Conservation (phyloP, 2,888 invertebrate genomes). For the Venusia cambrica region DNA sequence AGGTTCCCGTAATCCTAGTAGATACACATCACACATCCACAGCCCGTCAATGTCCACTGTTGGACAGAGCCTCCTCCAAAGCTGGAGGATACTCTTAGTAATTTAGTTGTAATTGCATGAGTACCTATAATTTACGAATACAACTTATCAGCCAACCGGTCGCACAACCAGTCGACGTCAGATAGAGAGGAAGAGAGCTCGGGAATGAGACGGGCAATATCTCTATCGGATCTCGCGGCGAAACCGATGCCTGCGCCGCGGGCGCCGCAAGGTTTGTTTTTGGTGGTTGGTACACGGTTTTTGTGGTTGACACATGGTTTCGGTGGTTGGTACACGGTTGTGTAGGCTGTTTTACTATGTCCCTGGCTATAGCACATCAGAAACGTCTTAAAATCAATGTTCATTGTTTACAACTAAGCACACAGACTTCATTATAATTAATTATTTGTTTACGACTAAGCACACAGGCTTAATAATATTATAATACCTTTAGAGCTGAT, state of each 20-base stretch:
- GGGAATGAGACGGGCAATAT: slow-evolving; percentile 89
- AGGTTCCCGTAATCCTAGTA: too few species aligned
- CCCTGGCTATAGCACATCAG: slow-evolving; percentile 1
- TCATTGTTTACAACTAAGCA: slow-evolving; percentile 6
- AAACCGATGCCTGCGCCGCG: slow-evolving; percentile 83
- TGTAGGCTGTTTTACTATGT: slow-evolving; percentile 8
- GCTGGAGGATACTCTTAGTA: too few species aligned
- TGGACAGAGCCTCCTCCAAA: too few species aligned
- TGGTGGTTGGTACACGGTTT: slow-evolving; percentile 4
- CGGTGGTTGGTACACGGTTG: slow-evolving; percentile 5
- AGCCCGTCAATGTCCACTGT: too few species aligned
- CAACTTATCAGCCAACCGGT: slow-evolving; percentile 50
- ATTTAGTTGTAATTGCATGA: slow-evolving; percentile 19
- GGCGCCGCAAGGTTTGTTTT: slow-evolving; percentile 80
- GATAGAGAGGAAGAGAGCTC: slow-evolving; percentile 65
- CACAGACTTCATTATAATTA: slow-evolving; percentile 4
- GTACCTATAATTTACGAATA: slow-evolving; percentile 4
- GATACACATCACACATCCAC: too few species aligned
- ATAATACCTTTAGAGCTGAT: too few species aligned
- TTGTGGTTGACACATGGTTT: slow-evolving; percentile 10
- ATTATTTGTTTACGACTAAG: too few species aligned
- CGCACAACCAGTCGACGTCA: slow-evolving; percentile 50
- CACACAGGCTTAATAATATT: too few species aligned
- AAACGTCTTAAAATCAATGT: too few species aligned
- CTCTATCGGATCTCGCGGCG: slow-evolving; percentile 87